These are phyloP conservation scores for Sphenodon punctatus DNA, from an alignment of 2,797 vertebrate species.

Conservation along the genomic window DNA sequence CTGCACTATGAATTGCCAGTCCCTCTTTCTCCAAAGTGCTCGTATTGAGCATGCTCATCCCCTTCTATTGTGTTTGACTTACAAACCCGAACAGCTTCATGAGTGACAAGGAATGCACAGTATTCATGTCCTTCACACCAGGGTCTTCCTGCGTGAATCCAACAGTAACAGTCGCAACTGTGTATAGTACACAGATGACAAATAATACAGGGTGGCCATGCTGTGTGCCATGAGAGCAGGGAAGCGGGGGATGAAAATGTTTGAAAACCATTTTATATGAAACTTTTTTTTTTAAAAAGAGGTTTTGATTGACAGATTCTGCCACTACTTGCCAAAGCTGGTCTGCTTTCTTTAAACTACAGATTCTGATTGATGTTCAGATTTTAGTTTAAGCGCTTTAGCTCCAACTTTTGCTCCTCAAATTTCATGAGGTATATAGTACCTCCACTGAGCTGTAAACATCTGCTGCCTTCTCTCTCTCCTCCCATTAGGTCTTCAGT, in stretches of 20 bases:
- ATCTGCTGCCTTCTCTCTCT: too few relatives aligned
- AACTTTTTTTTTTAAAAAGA: not conserved
- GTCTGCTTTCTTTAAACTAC: accelerated
- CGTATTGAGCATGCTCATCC: not conserved
- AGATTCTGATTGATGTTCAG: accelerated
- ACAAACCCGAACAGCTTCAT: not conserved
- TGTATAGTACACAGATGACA: accelerated
- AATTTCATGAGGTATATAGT: not conserved
- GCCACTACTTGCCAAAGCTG: not conserved
- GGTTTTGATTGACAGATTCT: not conserved
- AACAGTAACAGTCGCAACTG: not conserved
- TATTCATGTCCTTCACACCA: not conserved
- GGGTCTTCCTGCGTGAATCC: not conserved
- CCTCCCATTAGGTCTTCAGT: too few relatives aligned
- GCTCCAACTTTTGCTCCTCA: not conserved
- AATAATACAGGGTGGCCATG: not conserved
- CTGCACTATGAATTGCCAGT: not conserved
- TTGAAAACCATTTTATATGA: not conserved
- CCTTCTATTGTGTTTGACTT: not conserved
- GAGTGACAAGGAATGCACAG: not conserved
- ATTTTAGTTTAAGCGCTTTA: not conserved
- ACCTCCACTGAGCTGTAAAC: not conserved
- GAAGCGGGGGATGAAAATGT: not conserved
- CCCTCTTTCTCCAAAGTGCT: not conserved
- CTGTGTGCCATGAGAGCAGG: not conserved